A percentile compares a stretch with the other conserved stretches of the same genome.
These are phyloP conservation scores for Chrysolina oricalcia DNA, from an alignment of 2,888 invertebrate genomes.

Conservation along the genomic window DNA sequence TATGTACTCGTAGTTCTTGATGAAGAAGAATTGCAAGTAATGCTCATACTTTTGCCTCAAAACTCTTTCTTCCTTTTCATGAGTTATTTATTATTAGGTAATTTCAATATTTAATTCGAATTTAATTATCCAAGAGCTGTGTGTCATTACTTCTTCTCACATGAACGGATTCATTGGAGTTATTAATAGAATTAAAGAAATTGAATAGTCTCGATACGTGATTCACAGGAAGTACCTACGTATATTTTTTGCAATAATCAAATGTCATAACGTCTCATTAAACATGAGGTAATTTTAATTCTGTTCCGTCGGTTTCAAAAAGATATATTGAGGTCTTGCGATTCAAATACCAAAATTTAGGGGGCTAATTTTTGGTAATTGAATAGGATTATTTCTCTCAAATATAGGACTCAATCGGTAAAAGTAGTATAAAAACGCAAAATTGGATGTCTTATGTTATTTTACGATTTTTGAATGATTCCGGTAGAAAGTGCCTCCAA, in stretches of 20 bases:
- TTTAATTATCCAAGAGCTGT: conserved; percentile 14
- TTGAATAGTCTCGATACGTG: conserved; percentile 26
- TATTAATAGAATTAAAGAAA: conserved; percentile 36
- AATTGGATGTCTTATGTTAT: no score
- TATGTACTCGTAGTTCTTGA: background rate
- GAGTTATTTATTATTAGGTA: conserved; percentile 17
- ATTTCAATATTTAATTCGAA: conserved; percentile 30
- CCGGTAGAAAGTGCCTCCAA: background rate
- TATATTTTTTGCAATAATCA: conserved; percentile 26
- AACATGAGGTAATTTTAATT: background rate
- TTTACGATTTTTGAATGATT: no score
- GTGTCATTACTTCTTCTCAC: conserved; percentile 27
- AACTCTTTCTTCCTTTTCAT: conserved; percentile 12
- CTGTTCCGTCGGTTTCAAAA: background rate
- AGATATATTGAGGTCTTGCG: no score
- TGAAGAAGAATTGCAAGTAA: conserved; percentile 23
- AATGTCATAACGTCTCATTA: background rate
- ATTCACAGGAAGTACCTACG: conserved; percentile 18
- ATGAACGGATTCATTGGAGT: conserved; percentile 27
- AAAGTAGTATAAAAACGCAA: no score
- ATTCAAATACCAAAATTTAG: no score
- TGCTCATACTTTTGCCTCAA: background rate
- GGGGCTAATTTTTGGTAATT: no score
- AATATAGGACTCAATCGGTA: no score
- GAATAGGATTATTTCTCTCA: no score